Base-by-base conservation (phyloP, 2,113 vertebrate genomes). In the Ochotona princeps region DNA sequence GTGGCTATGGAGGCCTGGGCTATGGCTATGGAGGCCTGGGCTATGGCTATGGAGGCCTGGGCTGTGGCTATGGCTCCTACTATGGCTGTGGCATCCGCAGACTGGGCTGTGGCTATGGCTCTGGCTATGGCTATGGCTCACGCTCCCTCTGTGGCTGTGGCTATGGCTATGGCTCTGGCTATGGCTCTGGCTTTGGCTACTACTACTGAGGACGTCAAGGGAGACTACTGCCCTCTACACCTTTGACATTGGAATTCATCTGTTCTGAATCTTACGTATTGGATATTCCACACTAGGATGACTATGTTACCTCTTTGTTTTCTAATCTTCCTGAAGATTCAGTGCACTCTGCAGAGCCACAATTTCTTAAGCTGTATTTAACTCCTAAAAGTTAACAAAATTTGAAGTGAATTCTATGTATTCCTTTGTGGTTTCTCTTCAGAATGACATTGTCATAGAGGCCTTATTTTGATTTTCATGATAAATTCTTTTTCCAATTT, bases 1-100 rank as follows among this genome's bases (percentile, higher is more conserved):
- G 38, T 44, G 89, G 91, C 92, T 95, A 69, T 30, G 83, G 80
- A 7, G 13, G 91, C 38, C 38, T 44, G 38, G 38, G 38, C 57
- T 74, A 25, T 51, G 35, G 51, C 35, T 81, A 51, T 3, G 35
- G 32, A 15, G 49, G 26, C 4, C 51, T 44, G 38, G 38, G 38
- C 38, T 44, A 1, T 18, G 75, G 61, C 51, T 81, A 75, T 5
- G 51, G 91, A 35, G 61, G 63, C 28, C n/a, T 30, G 5, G 44
- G 35, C 60, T 89, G 11, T 47, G 49, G 25, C 76, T 80, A n/a
- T 32, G 72, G 76, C 23, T 66, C 1, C 11, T 30, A 57, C 67
- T 70, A 8, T 54, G 60, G 44, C 44, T 86, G 10, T 86, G 69
- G 54, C 17, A 72, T 4, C 15, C 2, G 67, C 8, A 13, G 83